Evolutionary conservation across 2,797 vertebrate species (phyloP).

Genomic region (Leuciscus waleckii): DNA sequence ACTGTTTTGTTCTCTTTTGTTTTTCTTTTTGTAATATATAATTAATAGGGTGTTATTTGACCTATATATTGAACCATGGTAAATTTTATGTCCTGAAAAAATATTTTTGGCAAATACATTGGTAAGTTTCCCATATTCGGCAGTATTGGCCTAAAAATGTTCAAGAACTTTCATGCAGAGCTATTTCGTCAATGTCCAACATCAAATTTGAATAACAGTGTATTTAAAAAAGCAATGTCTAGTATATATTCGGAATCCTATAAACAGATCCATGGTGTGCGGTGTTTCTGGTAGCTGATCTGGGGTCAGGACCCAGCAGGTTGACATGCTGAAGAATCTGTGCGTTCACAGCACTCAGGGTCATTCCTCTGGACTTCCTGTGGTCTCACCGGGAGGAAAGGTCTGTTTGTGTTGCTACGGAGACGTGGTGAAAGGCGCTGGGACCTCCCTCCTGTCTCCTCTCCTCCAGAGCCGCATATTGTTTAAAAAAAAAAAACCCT

Average conservation of each 20-base stretch:
- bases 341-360: conserved; percentile 49
- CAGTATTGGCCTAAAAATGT: not conserved
- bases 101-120: not conserved
- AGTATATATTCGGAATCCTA: conserved; percentile 46
- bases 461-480: conserved; percentile 65
- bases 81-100: not conserved
- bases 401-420: conserved; percentile 62
- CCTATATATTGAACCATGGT: no score
- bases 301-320: conserved; percentile 47
- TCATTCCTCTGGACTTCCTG: conserved; percentile 57
- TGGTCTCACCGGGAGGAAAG: conserved; percentile 58
- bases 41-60: not conserved
- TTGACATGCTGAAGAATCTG: conserved; percentile 49
- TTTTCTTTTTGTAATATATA: not conserved
- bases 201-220: not conserved
- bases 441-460: conserved; percentile 71
- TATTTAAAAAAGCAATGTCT: not conserved
- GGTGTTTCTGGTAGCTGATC: conserved; percentile 39
- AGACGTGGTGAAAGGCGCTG: conserved; percentile 59
- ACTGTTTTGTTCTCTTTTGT: not conserved
- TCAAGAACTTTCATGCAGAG: not conserved
- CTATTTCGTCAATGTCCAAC: not conserved
- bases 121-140: not conserved
- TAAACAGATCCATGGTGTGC: conserved; percentile 36
- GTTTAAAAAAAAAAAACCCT: not conserved